Evolutionary conservation across 2,797 vertebrate species (phyloP).

Genomic region (Buphagus erythrorhynchus): DNA sequence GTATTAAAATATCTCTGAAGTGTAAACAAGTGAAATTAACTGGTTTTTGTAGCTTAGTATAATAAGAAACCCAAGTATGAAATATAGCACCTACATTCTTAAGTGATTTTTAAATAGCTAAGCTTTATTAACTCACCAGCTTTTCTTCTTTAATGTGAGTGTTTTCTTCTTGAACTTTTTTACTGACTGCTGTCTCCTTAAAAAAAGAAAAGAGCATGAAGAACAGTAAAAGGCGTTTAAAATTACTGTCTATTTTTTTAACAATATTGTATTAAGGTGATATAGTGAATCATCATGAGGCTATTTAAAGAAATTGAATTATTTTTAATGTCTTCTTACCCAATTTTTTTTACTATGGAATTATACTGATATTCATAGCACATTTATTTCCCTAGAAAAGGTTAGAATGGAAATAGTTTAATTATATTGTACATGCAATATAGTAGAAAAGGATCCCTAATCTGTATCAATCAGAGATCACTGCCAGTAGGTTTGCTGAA

Average conservation of each 20-base stretch:
- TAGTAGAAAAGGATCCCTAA: not conserved
- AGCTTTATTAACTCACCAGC: conserved; percentile 76
- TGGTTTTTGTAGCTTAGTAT: not conserved
- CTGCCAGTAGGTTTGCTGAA: not conserved
- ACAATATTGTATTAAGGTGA: not conserved
- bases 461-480: not conserved
- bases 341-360: not conserved
- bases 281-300: not conserved
- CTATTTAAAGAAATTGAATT: not conserved
- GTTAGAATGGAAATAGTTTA: not conserved
- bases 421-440: not conserved
- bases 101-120: not conserved
- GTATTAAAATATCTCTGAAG: not conserved
- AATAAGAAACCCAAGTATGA: not conserved
- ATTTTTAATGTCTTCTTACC: not conserved
- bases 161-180: conserved; percentile 83
- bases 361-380: not conserved
- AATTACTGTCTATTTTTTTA: not conserved
- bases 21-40: not conserved
- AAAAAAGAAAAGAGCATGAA: not conserved
- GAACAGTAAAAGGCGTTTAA: not conserved
- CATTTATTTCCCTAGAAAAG: not conserved
- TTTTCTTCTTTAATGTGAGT: conserved; percentile 82
- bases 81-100: not conserved
- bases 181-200: conserved; percentile 87